phyloP scores from a whole-genome alignment of 1,140 invertebrate genomes.

The Drosophila teissieri region DNA sequence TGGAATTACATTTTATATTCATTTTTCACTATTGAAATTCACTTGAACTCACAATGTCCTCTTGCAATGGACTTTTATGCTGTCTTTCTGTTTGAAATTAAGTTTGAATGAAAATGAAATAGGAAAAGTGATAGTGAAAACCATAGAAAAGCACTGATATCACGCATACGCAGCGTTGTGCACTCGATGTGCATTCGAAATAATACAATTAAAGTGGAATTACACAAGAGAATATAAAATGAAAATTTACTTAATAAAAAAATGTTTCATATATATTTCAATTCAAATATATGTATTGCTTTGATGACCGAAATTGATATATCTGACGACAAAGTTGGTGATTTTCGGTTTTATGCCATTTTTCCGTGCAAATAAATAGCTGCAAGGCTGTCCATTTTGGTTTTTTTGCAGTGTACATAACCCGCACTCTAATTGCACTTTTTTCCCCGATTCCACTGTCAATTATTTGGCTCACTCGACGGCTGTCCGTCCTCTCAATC shows the following conservation, averaged over 20 bases:
- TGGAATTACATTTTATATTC: slow-evolving; percentile 3
- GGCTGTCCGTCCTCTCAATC: background rate
- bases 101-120: slow-evolving; percentile 55
- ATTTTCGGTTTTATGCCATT: background rate
- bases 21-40: slow-evolving; percentile 42
- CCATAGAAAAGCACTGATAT: slow-evolving; percentile 22
- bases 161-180: slow-evolving; percentile 54
- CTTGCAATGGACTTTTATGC: slow-evolving; percentile 28
- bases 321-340: background rate
- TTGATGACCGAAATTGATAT: background rate
- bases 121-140: slow-evolving; percentile 21
- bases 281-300: too few species aligned
- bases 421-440: slow-evolving; percentile 65
- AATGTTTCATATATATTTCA: background rate
- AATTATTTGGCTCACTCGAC: slow-evolving; percentile 49
- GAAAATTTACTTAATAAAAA: background rate
- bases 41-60: slow-evolving; percentile 49
- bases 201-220: slow-evolving; percentile 18
- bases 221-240: background rate
- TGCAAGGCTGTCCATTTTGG: background rate
- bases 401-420: slow-evolving; percentile 8
- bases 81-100: slow-evolving; percentile 55
- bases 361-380: background rate
- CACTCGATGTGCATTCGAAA: background rate
- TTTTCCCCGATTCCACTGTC: slow-evolving; percentile 50